Evolutionary conservation across 1,140 invertebrate genomes (phyloP), one percentile per base, ranked within the genome.

Genomic region (Trichonephila clavata): DNA sequence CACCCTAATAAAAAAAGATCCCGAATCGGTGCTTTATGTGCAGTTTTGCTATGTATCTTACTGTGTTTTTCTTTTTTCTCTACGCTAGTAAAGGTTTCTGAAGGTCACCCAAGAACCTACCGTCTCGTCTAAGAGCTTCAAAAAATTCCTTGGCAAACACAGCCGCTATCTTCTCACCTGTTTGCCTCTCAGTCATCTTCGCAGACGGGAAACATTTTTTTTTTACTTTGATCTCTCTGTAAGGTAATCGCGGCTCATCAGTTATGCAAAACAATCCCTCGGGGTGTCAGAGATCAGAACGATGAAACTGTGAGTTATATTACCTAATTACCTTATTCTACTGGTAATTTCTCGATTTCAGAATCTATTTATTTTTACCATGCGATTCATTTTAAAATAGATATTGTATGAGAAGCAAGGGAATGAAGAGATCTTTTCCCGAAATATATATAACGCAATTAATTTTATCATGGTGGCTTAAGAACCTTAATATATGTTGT

Each of bases 131-230:
- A 65, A 24, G 88, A 90, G 88, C n/a, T 59, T n/a, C 21, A 39
- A 90, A 80, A 80, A 90, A 90, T 90, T 90, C 88, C 88, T 90
- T 90, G 88, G 88, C 88, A 90, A 65, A 90, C 88, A 63, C 27
- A 32, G 32, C 24, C 50, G 71, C 71, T 90, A 68, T 27, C 71
- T 57, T 90, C 88, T 90, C 88, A 90, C 88, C 88, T 90, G 71
- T 90, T 90, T 68, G 60, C 84, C 27, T 63, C 43, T 84, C 81
- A 84, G 43, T 57, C 39, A 61, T 63, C 32, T 68, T 68, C 63
- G 39, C 63, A 65, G 86, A 68, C 61, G 84, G 27, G n/a, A 32
- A 63, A 63, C 18, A 83, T 63, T 86, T 63, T 86, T 86, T 32
- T 83, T 39, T 39, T 39, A 2, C 84, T 86, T 63, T 86, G 60